Evolutionary conservation across 2,113 vertebrate species (phyloP).

Genomic region (Ailurus styani): DNA sequence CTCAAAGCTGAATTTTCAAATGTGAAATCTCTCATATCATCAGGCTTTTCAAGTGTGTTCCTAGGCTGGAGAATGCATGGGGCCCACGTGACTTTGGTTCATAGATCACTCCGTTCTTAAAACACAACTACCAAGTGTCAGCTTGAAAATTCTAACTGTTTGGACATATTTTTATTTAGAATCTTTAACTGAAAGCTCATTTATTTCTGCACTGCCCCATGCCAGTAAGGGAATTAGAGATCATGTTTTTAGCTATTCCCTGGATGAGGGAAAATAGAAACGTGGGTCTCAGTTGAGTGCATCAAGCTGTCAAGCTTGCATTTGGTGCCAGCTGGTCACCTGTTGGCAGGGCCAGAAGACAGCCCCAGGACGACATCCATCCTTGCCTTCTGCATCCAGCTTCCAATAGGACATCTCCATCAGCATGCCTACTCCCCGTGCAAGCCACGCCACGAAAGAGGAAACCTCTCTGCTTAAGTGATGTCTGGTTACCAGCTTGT

Average conservation of each 20-base stretch:
- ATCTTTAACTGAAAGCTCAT: conserved; percentile 16
- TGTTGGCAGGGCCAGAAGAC: neutral
- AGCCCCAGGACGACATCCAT: neutral
- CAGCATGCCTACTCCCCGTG: neutral
- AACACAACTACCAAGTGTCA: neutral
- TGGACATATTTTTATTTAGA: neutral
- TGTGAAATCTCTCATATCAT: neutral
- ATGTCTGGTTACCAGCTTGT: conserved; percentile 29
- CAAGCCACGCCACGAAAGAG: neutral
- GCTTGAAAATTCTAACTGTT: neutral
- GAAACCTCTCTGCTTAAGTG: conserved; percentile 8
- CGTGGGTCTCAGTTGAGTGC: neutral
- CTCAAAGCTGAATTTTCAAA: neutral
- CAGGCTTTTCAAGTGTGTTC: neutral
- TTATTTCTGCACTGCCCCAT: neutral
- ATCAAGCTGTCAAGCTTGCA: neutral
- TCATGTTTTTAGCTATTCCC: neutral
- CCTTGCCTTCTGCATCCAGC: neutral
- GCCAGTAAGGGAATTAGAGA: neutral
- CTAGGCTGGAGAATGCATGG: neutral
- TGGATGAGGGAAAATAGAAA: conserved; percentile 29
- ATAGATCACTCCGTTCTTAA: neutral
- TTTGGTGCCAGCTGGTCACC: conserved; percentile 23
- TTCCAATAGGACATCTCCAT: neutral
- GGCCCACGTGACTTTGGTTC: neutral